Conservation (phyloP, 2,888 invertebrate genomes). For the Biston betularia region DNA sequence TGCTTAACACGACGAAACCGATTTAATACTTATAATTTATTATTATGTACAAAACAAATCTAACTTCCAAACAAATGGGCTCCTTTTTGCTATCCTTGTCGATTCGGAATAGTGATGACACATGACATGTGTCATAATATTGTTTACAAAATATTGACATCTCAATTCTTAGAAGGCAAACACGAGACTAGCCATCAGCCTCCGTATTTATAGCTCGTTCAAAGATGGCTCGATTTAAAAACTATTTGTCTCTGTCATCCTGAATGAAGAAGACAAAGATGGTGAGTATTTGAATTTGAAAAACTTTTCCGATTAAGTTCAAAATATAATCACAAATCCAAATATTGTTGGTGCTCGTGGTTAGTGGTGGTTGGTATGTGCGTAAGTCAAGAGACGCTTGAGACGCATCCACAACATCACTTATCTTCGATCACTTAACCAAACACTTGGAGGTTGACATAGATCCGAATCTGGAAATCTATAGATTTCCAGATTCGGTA, state of each 20-base stretch:
- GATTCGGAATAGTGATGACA: constrained; percentile 50
- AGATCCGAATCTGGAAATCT: too few species aligned
- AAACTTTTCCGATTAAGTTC: too few species aligned
- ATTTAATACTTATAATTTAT: not conserved
- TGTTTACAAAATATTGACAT: constrained; percentile 52
- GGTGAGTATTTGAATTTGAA: too few species aligned
- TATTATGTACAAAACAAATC: not conserved
- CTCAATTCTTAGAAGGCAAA: constrained; percentile 47
- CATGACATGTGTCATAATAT: constrained; percentile 47
- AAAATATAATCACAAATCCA: constrained; percentile 9
- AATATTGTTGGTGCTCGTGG: constrained; percentile 15
- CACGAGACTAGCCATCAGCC: not conserved
- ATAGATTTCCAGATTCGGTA: too few species aligned
- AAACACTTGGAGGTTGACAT: too few species aligned
- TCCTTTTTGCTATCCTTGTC: constrained; percentile 16
- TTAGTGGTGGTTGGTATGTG: constrained; percentile 27
- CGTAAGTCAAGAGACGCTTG: constrained; percentile 41
- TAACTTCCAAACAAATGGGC: constrained; percentile 27
- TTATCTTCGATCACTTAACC: not conserved
- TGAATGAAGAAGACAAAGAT: too few species aligned
- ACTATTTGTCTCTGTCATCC: too few species aligned
- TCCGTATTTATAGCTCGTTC: too few species aligned
- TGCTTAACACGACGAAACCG: not conserved
- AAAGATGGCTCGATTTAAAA: too few species aligned
- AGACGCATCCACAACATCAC: constrained; percentile 13